A percentile compares a stretch with the other conserved stretches of the same genome.
Evolutionary conservation across 2,113 vertebrate species (phyloP).

Genomic region (Callionymus lyra): DNA sequence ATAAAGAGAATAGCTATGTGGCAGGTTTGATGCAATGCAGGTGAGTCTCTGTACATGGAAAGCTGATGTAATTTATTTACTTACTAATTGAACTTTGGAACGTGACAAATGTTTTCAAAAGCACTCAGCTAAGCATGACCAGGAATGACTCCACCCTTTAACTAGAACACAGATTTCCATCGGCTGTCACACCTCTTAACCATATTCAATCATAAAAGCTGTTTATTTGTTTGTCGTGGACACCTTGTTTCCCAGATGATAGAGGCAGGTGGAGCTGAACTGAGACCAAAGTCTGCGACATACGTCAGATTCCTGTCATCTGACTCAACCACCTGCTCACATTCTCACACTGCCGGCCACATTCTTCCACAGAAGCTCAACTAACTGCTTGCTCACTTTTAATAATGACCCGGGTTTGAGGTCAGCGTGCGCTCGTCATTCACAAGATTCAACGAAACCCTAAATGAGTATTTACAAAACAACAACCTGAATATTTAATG

Average conservation of each 20-base stretch:
- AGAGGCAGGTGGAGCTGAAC: slow-evolving; percentile 23
- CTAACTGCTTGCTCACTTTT: slow-evolving; percentile 9
- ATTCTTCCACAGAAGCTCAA: slow-evolving; percentile 12
- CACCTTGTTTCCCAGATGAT: too few species aligned
- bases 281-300: slow-evolving; percentile 12
- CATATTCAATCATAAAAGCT: too few species aligned
- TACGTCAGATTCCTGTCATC: slow-evolving; percentile 47
- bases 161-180: not conserved
- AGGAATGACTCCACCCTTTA: slow-evolving; percentile 7
- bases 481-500: too few species aligned
- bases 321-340: slow-evolving; percentile 48
- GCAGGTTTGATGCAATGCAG: slow-evolving; percentile 15
- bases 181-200: too few species aligned
- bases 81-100: slow-evolving; percentile 31
- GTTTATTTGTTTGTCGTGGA: not conserved
- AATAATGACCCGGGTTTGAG: slow-evolving; percentile 1
- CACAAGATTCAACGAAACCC: slow-evolving; percentile 20
- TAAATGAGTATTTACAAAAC: too few species aligned
- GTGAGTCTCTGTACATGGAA: slow-evolving; percentile 9
- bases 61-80: slow-evolving; percentile 47
- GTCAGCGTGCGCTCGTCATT: not conserved
- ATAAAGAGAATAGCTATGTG: not conserved
- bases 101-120: slow-evolving; percentile 37
- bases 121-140: slow-evolving; percentile 14
- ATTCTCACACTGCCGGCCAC: slow-evolving; percentile 29